These are phyloP conservation scores for Trachemys scripta DNA, from an alignment of 2,113 vertebrate genomes.

Conservation along the genomic window DNA sequence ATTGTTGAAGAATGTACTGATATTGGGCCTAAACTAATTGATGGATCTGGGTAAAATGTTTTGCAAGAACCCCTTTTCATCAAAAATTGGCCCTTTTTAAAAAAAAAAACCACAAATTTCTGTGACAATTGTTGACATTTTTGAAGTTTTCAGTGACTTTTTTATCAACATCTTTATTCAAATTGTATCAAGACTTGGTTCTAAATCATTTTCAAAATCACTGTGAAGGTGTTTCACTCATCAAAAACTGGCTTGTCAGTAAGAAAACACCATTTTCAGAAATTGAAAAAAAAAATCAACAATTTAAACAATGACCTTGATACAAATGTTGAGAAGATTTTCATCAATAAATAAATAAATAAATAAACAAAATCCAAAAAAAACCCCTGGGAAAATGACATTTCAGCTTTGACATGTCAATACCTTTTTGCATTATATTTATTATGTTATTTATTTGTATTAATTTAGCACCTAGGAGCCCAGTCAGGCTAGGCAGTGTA, in stretches of 20 bases:
- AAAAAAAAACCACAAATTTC: not conserved
- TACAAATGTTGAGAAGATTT: not conserved
- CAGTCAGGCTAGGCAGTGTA: not conserved
- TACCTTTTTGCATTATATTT: not conserved
- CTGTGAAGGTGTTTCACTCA: fast-evolving
- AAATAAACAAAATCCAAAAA: not conserved
- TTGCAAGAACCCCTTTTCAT: not conserved
- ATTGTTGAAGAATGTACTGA: not conserved
- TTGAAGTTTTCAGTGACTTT: not conserved
- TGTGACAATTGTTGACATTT: not conserved
- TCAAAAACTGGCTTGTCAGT: not conserved
- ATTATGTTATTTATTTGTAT: not conserved
- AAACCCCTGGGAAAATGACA: fast-evolving
- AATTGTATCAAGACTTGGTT: too few relatives aligned
- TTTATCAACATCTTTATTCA: not conserved
- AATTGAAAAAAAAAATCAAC: not conserved
- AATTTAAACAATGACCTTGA: not conserved
- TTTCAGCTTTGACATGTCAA: not conserved
- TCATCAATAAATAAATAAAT: not conserved
- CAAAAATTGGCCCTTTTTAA: not conserved
- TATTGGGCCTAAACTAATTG: not conserved
- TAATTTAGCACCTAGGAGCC: not conserved
- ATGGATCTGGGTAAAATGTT: not conserved
- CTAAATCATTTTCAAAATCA: not conserved
- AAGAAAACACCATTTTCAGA: not conserved